Percentiles rank a stretch among this genome's conserved stretches.
Evolutionary conservation across 2,888 invertebrate species (phyloP).

Genomic region (Neoaliturus tenellus): DNA sequence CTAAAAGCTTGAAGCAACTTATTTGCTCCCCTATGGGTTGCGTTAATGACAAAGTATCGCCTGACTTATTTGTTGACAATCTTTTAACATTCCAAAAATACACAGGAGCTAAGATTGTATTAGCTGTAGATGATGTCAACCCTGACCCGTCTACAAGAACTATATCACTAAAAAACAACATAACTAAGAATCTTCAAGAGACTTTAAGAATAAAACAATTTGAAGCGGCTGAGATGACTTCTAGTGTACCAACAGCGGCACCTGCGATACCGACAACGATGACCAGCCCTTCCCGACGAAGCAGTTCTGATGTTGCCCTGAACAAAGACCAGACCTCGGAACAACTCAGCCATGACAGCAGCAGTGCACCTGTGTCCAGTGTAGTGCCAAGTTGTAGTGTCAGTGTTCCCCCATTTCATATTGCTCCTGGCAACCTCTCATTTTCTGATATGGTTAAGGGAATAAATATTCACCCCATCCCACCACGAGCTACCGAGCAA

Average conservation of each 20-base stretch:
- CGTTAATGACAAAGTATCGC: not conserved
- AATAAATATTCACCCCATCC: too few relatives aligned
- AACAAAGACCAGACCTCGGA: not conserved
- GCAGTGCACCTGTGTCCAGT: too few relatives aligned
- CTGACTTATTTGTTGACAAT: not conserved
- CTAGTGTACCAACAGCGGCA: not conserved
- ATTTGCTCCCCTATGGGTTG: slow-evolving; percentile 2
- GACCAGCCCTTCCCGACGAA: not conserved
- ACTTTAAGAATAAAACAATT: not conserved
- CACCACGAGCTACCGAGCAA: too few relatives aligned
- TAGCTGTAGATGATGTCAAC: not conserved
- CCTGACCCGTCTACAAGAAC: not conserved
- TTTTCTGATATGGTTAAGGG: too few relatives aligned
- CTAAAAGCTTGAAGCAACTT: not conserved
- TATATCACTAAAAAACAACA: not conserved
- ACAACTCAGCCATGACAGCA: not conserved
- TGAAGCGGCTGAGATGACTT: not conserved
- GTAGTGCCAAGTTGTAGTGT: too few relatives aligned
- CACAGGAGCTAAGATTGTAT: not conserved
- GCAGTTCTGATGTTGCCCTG: not conserved
- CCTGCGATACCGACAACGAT: too few relatives aligned
- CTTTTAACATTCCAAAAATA: not conserved
- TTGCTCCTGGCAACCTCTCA: too few relatives aligned
- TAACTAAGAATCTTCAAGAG: not conserved
- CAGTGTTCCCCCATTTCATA: too few relatives aligned